Evolutionary conservation across 1,140 invertebrate species (phyloP).

Genomic region (Cyrtorhinus lividipennis): DNA sequence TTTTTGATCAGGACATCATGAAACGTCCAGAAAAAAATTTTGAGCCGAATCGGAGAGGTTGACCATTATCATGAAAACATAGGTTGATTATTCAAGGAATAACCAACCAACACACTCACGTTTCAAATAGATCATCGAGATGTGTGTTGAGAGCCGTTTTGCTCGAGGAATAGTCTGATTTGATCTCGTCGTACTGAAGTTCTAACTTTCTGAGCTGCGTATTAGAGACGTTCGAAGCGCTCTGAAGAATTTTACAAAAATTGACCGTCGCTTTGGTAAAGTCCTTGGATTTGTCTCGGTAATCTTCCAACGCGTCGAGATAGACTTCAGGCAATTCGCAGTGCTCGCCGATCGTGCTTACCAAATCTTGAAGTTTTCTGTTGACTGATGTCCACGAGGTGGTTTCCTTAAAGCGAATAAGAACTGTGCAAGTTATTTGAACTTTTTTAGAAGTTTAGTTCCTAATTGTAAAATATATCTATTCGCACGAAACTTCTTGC

Average conservation of each 20-base stretch:
- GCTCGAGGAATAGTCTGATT: constrained; percentile 22
- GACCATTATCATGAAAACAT: too few species aligned
- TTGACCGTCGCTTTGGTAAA: constrained; percentile 24
- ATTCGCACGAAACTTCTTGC: too few species aligned
- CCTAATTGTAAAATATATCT: too few species aligned
- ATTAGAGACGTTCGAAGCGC: constrained; percentile 19
- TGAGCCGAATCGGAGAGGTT: too few species aligned
- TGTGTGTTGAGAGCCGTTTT: constrained; percentile 22
- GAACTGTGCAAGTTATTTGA: too few species aligned
- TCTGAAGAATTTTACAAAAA: constrained; percentile 24
- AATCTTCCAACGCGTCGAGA: constrained; percentile 18
- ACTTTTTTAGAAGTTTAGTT: too few species aligned
- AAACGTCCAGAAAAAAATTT: too few species aligned
- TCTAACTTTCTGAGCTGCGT: constrained; percentile 25
- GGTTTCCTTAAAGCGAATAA: too few species aligned
- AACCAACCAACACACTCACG: too few species aligned
- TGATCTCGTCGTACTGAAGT: constrained; percentile 24
- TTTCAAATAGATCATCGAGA: constrained; percentile 24
- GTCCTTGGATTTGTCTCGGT: constrained; percentile 22
- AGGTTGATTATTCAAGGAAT: too few species aligned
- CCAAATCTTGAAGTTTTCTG: neutral
- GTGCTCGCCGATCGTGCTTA: neutral
- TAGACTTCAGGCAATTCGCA: neutral
- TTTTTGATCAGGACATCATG: too few species aligned
- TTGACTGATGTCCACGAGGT: neutral